Conservation (phyloP, 2,888 invertebrate species). For the Ormyrus labotus region DNA sequence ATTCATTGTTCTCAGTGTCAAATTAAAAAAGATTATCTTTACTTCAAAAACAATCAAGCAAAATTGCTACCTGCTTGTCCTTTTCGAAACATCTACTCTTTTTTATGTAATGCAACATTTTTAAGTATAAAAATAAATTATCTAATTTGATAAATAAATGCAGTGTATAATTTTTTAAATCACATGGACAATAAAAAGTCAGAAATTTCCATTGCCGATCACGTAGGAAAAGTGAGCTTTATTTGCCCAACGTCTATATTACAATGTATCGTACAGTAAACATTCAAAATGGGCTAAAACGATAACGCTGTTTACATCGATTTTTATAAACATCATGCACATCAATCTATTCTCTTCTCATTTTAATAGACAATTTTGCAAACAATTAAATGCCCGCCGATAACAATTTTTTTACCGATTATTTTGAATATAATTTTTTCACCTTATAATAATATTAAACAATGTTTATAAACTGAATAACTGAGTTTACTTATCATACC, state of each 20-base stretch:
- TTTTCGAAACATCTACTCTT: conserved; percentile 17
- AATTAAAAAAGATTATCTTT: conserved; percentile 1
- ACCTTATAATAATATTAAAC: conserved; percentile 9
- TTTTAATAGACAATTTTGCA: conserved; percentile 34
- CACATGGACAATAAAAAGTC: conserved; percentile 5
- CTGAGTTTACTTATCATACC: conserved; percentile 9
- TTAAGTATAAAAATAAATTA: conserved; percentile 28
- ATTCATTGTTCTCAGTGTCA: neutral
- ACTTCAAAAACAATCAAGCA: neutral
- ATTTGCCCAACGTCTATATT: conserved; percentile 73
- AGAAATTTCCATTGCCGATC: conserved; percentile 26
- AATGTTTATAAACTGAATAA: conserved; percentile 29
- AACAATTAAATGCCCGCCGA: conserved; percentile 27
- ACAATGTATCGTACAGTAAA: conserved; percentile 73
- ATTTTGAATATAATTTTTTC: conserved; percentile 46
- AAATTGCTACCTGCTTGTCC: neutral
- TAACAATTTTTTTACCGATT: conserved; percentile 53
- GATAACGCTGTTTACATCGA: conserved; percentile 69
- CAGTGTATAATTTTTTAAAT: conserved; percentile 2
- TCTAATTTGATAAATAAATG: neutral
- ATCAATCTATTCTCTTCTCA: conserved; percentile 58
- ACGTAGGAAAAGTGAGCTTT: conserved; percentile 70
- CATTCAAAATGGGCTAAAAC: conserved; percentile 72
- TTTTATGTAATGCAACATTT: conserved; percentile 38
- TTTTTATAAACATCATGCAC: conserved; percentile 62